Conservation (phyloP, 2,888 invertebrate genomes). For the Eilema sororculum region DNA sequence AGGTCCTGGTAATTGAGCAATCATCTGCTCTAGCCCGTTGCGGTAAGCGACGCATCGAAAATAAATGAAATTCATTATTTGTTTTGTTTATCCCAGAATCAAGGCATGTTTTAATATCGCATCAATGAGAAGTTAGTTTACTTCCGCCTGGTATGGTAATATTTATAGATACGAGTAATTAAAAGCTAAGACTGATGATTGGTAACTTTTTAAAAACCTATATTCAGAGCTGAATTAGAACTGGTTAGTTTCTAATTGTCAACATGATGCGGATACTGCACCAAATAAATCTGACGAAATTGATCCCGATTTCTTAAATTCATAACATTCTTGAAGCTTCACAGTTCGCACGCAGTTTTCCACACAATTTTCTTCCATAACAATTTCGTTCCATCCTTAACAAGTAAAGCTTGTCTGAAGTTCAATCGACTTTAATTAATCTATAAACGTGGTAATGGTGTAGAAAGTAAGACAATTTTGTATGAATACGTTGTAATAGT, state of each 20-base stretch:
- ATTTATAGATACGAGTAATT: not conserved
- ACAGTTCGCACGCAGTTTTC: not conserved
- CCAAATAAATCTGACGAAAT: not conserved
- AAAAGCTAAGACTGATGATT: not conserved
- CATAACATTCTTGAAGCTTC: not conserved
- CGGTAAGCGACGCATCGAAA: conserved; percentile 82
- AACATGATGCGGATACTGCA: not conserved
- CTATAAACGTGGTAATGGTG: conserved; percentile 26
- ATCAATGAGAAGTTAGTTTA: conserved; percentile 55
- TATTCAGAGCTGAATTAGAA: not conserved
- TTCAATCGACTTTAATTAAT: conserved; percentile 35
- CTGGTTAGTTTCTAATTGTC: not conserved
- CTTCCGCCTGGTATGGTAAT: conserved; percentile 28
- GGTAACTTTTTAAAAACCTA: not conserved
- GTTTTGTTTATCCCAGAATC: conserved; percentile 71
- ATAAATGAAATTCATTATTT: conserved; percentile 83
- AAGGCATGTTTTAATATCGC: conserved; percentile 55
- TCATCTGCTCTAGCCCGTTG: conserved; percentile 85
- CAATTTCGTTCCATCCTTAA: not conserved
- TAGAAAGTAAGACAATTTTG: conserved; percentile 39
- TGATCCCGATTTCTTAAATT: not conserved
- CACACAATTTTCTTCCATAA: not conserved
- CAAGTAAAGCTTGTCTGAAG: conserved; percentile 15
- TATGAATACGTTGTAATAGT: conserved; percentile 40
- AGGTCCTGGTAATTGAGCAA: conserved; percentile 87